Evolutionary conservation across 2,888 invertebrate genomes (phyloP).

Genomic region (Limnephilus rhombicus): DNA sequence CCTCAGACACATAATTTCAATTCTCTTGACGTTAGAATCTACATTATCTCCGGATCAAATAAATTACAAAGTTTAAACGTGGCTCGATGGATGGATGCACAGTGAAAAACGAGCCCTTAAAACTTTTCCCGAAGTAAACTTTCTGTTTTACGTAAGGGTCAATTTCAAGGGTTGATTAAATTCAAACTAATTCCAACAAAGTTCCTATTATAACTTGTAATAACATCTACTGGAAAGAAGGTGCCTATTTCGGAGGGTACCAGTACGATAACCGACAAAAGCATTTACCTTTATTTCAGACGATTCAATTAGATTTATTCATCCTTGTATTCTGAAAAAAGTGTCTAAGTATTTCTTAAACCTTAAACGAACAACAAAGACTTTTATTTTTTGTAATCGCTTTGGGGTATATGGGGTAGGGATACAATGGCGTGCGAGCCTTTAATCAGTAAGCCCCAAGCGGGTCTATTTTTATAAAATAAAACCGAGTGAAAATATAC

Average conservation of each 20-base stretch:
- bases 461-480: background rate
- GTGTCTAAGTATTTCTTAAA: slow-evolving; percentile 46
- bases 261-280: slow-evolving; percentile 20
- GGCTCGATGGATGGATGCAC: background rate
- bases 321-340: background rate
- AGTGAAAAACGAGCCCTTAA: background rate
- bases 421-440: background rate
- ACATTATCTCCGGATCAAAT: background rate
- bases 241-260: background rate
- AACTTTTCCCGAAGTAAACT: background rate
- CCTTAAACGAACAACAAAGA: slow-evolving; percentile 25
- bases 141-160: slow-evolving; percentile 8
- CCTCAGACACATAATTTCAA: background rate
- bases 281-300: slow-evolving; percentile 37
- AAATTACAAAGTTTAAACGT: background rate
- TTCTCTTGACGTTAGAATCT: background rate
- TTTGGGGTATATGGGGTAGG: background rate
- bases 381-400: background rate
- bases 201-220: slow-evolving; percentile 4
- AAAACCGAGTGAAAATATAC: too few relatives aligned
- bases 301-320: slow-evolving; percentile 55
- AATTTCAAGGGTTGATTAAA: slow-evolving; percentile 31
- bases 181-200: slow-evolving; percentile 23
- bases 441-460: background rate
- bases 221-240: background rate